Conservation (phyloP, 1,140 invertebrate species). For the Pogonomyrmex californicus region DNA sequence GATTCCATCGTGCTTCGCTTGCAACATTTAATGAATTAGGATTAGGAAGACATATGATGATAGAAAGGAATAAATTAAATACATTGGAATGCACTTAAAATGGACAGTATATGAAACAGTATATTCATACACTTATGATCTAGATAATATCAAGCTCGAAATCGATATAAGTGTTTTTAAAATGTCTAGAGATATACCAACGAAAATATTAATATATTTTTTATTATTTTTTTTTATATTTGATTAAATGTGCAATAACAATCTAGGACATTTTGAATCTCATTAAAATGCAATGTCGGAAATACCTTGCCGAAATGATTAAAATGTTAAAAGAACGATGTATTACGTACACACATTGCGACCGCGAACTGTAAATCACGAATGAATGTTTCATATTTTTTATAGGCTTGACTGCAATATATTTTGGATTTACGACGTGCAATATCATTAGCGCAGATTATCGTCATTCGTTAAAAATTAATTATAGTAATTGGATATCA, state of each 20-base stretch:
- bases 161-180: too few species aligned
- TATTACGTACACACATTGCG: constrained; percentile 1
- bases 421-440: constrained; percentile 60
- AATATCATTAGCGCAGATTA: constrained; percentile 57
- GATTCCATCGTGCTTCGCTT: constrained; percentile 1
- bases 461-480: constrained; percentile 62
- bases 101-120: not conserved
- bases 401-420: constrained; percentile 41
- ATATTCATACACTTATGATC: not conserved
- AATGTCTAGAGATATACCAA: not conserved
- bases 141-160: too few species aligned
- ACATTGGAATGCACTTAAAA: not conserved
- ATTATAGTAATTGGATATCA: constrained; percentile 63
- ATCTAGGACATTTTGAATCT: not conserved
- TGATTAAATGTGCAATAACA: constrained; percentile 16
- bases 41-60: constrained; percentile 6
- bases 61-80: not conserved
- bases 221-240: not conserved
- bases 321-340: constrained; percentile 8
- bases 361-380: constrained; percentile 34
- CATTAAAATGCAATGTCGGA: not conserved
- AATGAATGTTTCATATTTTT: constrained; percentile 48
- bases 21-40: not conserved
- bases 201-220: not conserved
- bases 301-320: not conserved